These are phyloP conservation scores for Baryphthengus martii DNA, from an alignment of 2,113 vertebrate species.

Conservation along the genomic window DNA sequence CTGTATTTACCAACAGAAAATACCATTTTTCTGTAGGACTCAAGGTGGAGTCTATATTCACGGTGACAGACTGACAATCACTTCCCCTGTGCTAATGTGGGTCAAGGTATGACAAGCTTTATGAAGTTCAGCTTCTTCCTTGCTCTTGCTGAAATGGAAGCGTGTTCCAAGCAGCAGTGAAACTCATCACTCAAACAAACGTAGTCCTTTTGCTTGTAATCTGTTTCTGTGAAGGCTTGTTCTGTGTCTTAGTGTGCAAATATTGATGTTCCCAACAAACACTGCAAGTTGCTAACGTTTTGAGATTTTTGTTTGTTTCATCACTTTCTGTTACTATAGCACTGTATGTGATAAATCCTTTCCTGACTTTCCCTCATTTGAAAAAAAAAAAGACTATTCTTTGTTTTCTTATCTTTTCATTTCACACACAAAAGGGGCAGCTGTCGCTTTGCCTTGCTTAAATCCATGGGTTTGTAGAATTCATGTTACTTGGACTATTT, in stretches of 20 bases:
- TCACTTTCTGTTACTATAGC: neutral
- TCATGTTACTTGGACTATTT: neutral
- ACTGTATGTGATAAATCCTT: neutral
- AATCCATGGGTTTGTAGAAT: neutral
- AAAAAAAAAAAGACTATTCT: neutral
- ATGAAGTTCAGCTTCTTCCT: neutral
- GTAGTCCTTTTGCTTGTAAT: neutral
- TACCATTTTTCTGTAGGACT: conserved; percentile 75
- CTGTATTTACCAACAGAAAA: neutral
- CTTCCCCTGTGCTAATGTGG: conserved; percentile 96
- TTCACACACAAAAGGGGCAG: neutral
- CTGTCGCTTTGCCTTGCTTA: neutral
- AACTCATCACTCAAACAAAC: neutral
- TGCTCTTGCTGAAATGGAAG: neutral
- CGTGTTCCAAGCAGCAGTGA: neutral
- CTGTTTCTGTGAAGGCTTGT: neutral
- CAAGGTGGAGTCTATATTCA: conserved; percentile 87
- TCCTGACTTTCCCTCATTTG: neutral
- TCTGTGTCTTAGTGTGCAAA: conserved; percentile 1
- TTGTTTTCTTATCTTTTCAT: neutral
- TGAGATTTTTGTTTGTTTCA: neutral
- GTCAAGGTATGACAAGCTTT: conserved; percentile 80
- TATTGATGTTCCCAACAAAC: neutral
- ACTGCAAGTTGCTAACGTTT: neutral
- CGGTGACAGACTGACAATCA: conserved; percentile 84